Evolutionary conservation across 2,888 invertebrate genomes (phyloP).

Genomic region (Elysia crispata): DNA sequence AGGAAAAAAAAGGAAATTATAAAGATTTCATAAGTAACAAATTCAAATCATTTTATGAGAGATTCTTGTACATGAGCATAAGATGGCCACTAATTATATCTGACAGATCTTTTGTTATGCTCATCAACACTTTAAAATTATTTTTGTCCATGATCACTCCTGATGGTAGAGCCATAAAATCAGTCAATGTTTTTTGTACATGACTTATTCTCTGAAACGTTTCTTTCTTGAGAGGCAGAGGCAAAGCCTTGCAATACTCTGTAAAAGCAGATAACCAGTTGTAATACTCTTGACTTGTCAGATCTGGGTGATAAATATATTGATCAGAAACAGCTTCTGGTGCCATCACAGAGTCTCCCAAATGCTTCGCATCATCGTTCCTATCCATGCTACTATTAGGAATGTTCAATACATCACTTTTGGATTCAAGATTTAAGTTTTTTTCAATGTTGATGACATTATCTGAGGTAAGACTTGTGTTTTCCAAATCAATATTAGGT

Average conservation of each 20-base stretch:
- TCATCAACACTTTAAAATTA: constrained; percentile 73
- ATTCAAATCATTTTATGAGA: neutral
- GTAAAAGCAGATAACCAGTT: constrained; percentile 74
- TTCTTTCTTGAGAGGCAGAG: constrained; percentile 70
- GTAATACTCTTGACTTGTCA: constrained; percentile 73
- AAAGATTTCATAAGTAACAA: neutral
- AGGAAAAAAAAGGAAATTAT: neutral
- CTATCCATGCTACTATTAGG: too few species aligned
- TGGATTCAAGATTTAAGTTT: too few species aligned
- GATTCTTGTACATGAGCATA: constrained; percentile 61
- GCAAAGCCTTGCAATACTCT: constrained; percentile 68
- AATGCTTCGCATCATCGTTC: too few species aligned
- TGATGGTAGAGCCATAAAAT: constrained; percentile 73
- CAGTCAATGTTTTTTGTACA: constrained; percentile 73
- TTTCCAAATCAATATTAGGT: too few species aligned
- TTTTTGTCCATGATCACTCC: constrained; percentile 72
- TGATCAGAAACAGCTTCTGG: neutral
- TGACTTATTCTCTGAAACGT: constrained; percentile 74
- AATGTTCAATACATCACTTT: too few species aligned
- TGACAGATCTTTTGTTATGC: constrained; percentile 70
- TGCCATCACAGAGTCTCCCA: too few species aligned
- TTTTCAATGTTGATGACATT: too few species aligned
- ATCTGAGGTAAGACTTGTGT: too few species aligned
- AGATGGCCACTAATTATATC: constrained; percentile 71
- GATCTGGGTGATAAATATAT: constrained; percentile 71